Base-by-base conservation (phyloP, 2,113 vertebrate species). In the Catagonus wagneri region DNA sequence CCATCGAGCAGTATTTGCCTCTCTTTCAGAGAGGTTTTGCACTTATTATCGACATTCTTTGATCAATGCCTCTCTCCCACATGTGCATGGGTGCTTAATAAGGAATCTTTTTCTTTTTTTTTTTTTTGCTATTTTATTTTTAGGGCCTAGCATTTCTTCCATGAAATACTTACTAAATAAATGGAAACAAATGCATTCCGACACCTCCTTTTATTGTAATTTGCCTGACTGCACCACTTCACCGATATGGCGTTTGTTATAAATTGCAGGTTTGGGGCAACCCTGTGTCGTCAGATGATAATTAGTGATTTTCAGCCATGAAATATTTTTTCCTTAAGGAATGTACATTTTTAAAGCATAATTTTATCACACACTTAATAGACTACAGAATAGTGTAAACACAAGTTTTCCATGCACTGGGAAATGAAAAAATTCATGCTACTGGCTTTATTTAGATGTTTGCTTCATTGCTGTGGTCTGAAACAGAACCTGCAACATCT, bases 161-260 rank as follows among this genome's bases (percentile, higher is more conserved):
- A 58, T 76, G 44, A 92, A 83, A 69, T 15, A 12, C 56, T 75
- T 76, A 63, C 50, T 71, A 95, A 90, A 84, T 90, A 68, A 66
- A 93, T 83, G 19, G 79, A 23, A 44, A 34, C 66, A 63, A 74
- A 13, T 23, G 1, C 12, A 68, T 56, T 29, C n/a, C 71, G 61
- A 25, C 61, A 4, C 32, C 52, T 34, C 22, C 6, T 79, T 58
- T 79, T 79, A 56, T 58, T 34, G 52, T 79, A 32, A 32, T 78
- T 78, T 8, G 20, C 7, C 32, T 23, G 27, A 16, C 23, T 58
- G n/a, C 13, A 29, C 13, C 58, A 54, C 76, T 79, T 58, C 52
- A 79, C 52, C 56, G 7, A 23, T 79, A 79, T 15, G 34, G 54
- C 34, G 23, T n/a, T 79, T 34, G 23, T 23, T 15, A 79, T 3